These are phyloP conservation scores for Pyralis farinalis DNA, from an alignment of 2,888 invertebrate genomes.

Conservation along the genomic window DNA sequence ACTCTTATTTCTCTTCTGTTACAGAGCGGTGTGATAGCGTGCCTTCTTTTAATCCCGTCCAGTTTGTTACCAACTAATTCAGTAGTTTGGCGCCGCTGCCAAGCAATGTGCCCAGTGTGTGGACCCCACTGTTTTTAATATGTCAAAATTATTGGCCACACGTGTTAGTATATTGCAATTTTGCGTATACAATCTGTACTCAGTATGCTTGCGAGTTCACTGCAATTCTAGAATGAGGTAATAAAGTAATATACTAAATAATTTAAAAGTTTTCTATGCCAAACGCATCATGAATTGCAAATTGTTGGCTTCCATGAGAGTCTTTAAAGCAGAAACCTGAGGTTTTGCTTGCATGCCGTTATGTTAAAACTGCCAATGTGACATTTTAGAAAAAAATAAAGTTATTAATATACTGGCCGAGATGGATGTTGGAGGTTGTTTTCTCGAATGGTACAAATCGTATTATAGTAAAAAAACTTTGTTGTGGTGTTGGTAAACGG, in stretches of 20 bases:
- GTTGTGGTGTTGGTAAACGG: no score
- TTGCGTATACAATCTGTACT: neutral
- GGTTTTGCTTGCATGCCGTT: no score
- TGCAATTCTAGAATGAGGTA: neutral
- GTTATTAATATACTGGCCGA: no score
- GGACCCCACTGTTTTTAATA: constrained; percentile 26
- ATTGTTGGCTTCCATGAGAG: no score
- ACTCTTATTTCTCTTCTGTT: no score
- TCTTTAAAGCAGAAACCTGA: no score
- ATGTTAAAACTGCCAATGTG: no score
- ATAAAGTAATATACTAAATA: neutral
- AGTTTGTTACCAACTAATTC: constrained; percentile 22
- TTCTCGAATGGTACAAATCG: no score
- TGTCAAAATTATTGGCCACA: constrained; percentile 21
- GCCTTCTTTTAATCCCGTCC: constrained; percentile 15
- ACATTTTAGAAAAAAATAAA: no score
- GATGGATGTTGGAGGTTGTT: no score
- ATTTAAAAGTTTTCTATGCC: neutral
- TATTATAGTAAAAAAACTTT: no score
- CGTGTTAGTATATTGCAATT: constrained; percentile 13
- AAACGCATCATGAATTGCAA: no score
- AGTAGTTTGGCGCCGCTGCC: constrained; percentile 21
- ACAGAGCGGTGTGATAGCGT: constrained; percentile 12
- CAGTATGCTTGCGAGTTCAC: neutral
- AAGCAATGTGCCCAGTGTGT: constrained; percentile 11